phyloP scores from a whole-genome alignment of 2,888 invertebrate species.

The Ennomos quercinarius region DNA sequence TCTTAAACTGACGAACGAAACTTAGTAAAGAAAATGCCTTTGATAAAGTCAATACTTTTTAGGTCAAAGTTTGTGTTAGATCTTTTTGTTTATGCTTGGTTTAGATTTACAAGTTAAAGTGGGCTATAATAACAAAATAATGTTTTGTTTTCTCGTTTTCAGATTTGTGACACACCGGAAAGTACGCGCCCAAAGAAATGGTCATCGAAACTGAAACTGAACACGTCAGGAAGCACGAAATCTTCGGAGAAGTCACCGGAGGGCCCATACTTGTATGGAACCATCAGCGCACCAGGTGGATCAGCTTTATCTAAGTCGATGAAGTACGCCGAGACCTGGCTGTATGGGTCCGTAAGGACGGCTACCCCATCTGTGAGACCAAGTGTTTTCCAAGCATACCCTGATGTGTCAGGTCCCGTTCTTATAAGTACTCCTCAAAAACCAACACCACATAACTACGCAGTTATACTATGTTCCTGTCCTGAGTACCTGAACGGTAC shows the following conservation, averaged over 20 bases:
- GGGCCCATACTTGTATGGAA: constrained; percentile 79
- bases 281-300: constrained; percentile 86
- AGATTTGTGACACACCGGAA: constrained; percentile 83
- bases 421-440: constrained; percentile 83
- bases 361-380: constrained; percentile 78
- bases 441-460: constrained; percentile 87
- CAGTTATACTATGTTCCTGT: constrained; percentile 92
- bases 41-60: constrained; percentile 47
- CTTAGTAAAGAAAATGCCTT: constrained; percentile 53
- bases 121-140: constrained; percentile 8
- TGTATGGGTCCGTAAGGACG: constrained; percentile 91
- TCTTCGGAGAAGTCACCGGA: constrained; percentile 79
- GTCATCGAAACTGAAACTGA: constrained; percentile 89
- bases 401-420: constrained; percentile 77
- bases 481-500: constrained; percentile 92
- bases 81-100: constrained; percentile 30
- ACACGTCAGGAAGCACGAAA: constrained; percentile 76
- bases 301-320: constrained; percentile 92
- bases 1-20: constrained; percentile 49
- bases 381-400: constrained; percentile 79
- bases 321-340: constrained; percentile 94
- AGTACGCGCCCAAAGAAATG: constrained; percentile 88
- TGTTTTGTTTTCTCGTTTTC: constrained; percentile 53
- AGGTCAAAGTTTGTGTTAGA: constrained; percentile 42
- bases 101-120: constrained; percentile 16